These are phyloP conservation scores for Oreotrochilus melanogaster DNA, from an alignment of 2,113 vertebrate genomes.

Conservation along the genomic window DNA sequence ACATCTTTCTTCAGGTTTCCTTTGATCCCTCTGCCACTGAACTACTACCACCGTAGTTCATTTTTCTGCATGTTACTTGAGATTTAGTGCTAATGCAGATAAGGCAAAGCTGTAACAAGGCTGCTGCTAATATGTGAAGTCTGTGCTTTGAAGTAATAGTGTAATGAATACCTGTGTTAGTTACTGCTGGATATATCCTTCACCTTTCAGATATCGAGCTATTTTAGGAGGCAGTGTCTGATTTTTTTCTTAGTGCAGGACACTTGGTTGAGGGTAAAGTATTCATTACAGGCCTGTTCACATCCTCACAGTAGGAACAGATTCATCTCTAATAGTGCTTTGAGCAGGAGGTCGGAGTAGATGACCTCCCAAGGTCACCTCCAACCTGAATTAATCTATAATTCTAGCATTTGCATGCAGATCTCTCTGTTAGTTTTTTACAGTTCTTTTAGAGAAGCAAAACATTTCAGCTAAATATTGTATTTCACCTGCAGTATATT, in stretches of 20 bases:
- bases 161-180: constrained; percentile 1
- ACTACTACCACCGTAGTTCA: background rate
- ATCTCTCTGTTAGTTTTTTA: background rate
- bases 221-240: background rate
- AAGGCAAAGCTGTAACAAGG: constrained; percentile 25
- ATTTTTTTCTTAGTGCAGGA: background rate
- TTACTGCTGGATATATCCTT: background rate
- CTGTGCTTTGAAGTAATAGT: constrained; percentile 15
- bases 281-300: background rate
- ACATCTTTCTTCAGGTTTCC: constrained; percentile 6
- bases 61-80: constrained; percentile 19
- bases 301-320: background rate
- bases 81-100: constrained; percentile 26
- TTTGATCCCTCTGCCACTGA: background rate
- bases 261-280: background rate
- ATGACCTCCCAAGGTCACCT: background rate
- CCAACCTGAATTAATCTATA: background rate
- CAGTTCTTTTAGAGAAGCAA: background rate
- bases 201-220: background rate
- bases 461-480: background rate
- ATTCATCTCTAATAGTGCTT: background rate
- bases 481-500: background rate
- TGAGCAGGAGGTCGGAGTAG: background rate
- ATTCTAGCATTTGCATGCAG: background rate
- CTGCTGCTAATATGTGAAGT: constrained; percentile 15